A percentile compares a stretch with the other conserved stretches of the same genome.
Evolutionary conservation across 2,888 invertebrate genomes (phyloP).

Genomic region (Eurois occulta): DNA sequence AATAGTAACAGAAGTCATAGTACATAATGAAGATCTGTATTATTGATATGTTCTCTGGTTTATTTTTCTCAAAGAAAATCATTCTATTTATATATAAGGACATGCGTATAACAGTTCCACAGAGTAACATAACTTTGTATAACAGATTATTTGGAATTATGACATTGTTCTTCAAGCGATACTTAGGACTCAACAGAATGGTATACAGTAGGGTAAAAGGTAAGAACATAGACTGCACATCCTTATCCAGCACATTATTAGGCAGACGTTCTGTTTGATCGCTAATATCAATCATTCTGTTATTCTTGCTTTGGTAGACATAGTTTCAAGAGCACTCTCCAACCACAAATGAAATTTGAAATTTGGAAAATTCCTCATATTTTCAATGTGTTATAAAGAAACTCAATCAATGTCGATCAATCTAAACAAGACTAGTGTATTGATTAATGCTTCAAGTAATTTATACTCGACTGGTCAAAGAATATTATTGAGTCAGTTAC

Average conservation of each 20-base stretch:
- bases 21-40: not conserved
- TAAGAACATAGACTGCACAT: slow-evolving; percentile 11
- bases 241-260: not conserved
- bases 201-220: not conserved
- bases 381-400: not conserved
- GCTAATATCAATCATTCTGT: not conserved
- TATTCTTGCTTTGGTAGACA: not conserved
- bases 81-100: not conserved
- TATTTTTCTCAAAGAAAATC: fast-evolving
- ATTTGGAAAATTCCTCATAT: not conserved
- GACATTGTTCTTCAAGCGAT: not conserved
- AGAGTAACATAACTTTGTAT: not conserved
- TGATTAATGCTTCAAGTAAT: not conserved
- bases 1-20: not conserved
- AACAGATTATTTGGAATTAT: slow-evolving; percentile 7
- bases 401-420: not conserved
- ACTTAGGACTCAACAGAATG: slow-evolving; percentile 18
- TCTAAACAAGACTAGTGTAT: not conserved
- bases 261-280: not conserved
- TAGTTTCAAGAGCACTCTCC: not conserved
- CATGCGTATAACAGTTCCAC: not conserved
- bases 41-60: not conserved
- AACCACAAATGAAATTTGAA: not conserved
- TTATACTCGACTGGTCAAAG: not conserved
- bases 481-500: not conserved